Conservation (phyloP, 2,113 vertebrate genomes). For the Halichoerus grypus region DNA sequence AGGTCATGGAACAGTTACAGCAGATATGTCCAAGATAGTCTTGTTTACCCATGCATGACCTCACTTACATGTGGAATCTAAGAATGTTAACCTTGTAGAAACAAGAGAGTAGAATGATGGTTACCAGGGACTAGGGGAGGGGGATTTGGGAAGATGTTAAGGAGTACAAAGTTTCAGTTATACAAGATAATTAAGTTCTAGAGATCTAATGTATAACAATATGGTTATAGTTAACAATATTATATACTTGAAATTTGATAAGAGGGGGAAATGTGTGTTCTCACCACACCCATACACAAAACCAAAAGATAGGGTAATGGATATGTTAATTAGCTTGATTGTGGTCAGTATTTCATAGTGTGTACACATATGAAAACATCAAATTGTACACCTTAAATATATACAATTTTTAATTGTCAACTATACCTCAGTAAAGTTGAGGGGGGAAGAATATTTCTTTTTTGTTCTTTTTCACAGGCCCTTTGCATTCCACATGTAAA, state of each 20-base stretch:
- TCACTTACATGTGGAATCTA: neutral
- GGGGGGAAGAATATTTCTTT: neutral
- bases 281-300: neutral
- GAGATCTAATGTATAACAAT: neutral
- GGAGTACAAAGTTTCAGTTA: neutral
- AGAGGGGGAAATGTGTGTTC: neutral
- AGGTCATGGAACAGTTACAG: neutral
- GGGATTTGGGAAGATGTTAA: neutral
- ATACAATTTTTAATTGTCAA: neutral
- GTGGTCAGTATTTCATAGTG: neutral
- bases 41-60: neutral
- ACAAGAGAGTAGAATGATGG: neutral
- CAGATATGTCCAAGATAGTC: neutral
- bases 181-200: neutral
- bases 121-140: neutral
- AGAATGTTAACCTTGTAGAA: slow-evolving; percentile 1
- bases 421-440: neutral
- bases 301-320: neutral
- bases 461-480: neutral
- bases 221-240: neutral
- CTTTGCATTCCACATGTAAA: neutral
- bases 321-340: neutral
- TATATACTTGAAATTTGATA: neutral
- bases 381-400: neutral
- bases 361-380: neutral